Evolutionary conservation across 2,888 invertebrate genomes (phyloP).

Genomic region (Trichacis sp.): DNA sequence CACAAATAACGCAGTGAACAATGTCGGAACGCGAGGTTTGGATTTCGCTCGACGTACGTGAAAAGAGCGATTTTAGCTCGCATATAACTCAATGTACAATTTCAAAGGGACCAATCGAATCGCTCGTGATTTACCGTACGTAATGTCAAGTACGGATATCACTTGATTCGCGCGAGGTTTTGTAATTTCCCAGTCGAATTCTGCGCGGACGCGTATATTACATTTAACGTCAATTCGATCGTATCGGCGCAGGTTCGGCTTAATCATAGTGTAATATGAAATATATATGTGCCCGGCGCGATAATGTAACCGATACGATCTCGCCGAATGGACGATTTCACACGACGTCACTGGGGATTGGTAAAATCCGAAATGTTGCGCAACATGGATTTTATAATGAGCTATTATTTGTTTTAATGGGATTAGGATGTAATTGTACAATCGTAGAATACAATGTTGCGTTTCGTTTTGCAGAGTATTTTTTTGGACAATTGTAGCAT

Average conservation of each 20-base stretch:
- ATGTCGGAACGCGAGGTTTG: neutral
- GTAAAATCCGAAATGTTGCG: slow-evolving; percentile 16
- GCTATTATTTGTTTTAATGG: slow-evolving; percentile 10
- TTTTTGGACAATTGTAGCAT: too few relatives aligned
- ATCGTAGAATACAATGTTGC: too few relatives aligned
- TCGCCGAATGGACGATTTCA: slow-evolving; percentile 37
- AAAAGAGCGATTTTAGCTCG: neutral
- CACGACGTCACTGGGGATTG: slow-evolving; percentile 20
- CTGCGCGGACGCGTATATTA: slow-evolving; percentile 23
- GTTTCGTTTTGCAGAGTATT: too few relatives aligned
- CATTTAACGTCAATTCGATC: slow-evolving; percentile 32
- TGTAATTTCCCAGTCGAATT: slow-evolving; percentile 33
- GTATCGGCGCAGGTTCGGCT: slow-evolving; percentile 24
- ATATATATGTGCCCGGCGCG: slow-evolving; percentile 40
- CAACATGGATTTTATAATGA: slow-evolving; percentile 13
- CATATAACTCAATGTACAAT: neutral
- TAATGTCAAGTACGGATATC: slow-evolving; percentile 20
- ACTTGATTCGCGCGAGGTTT: slow-evolving; percentile 31
- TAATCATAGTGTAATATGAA: slow-evolving; percentile 41
- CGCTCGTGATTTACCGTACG: neutral
- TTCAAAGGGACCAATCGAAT: neutral
- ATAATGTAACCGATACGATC: slow-evolving; percentile 38
- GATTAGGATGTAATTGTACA: neutral
- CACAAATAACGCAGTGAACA: neutral
- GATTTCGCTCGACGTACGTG: neutral